A percentile compares a stretch with the other conserved stretches of the same genome.
Conservation (phyloP, 2,113 vertebrate species). For the Anas platyrhynchos region DNA sequence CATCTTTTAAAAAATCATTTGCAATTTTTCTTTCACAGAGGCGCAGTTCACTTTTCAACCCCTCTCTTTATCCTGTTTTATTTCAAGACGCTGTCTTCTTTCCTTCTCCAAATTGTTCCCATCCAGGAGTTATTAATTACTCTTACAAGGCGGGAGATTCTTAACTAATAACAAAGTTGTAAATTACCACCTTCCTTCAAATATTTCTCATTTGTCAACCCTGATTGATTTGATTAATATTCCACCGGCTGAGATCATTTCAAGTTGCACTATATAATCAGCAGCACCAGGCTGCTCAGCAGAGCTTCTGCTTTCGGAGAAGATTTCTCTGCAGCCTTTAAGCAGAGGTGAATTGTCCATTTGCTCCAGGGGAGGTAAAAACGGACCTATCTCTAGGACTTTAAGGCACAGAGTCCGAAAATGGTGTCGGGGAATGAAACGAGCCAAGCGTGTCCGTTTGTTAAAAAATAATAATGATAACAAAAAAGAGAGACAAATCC, state of each 20-base stretch:
- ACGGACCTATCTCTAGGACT: background rate
- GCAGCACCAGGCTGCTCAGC: slow-evolving; percentile 26
- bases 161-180: slow-evolving; percentile 86
- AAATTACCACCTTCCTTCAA: slow-evolving; percentile 79
- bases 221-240: slow-evolving; percentile 81
- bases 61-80: slow-evolving; percentile 54
- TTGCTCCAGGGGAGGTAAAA: background rate
- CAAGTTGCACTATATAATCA: slow-evolving; percentile 54
- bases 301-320: background rate
- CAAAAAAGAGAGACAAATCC: accelerated
- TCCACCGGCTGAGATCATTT: slow-evolving; percentile 72
- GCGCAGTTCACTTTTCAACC: slow-evolving; percentile 24
- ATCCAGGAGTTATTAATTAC: slow-evolving; percentile 81
- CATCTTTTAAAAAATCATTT: slow-evolving; percentile 47
- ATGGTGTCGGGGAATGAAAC: background rate
- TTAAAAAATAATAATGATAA: background rate
- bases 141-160: slow-evolving; percentile 77
- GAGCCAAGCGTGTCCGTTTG: background rate
- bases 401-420: background rate
- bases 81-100: slow-evolving; percentile 42
- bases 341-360: slow-evolving; percentile 9
- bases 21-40: slow-evolving; percentile 50
- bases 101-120: slow-evolving; percentile 70
- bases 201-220: slow-evolving; percentile 83
- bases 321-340: background rate